Evolutionary conservation across 1,140 invertebrate genomes (phyloP).

Genomic region (Diploscapter pachys): DNA sequence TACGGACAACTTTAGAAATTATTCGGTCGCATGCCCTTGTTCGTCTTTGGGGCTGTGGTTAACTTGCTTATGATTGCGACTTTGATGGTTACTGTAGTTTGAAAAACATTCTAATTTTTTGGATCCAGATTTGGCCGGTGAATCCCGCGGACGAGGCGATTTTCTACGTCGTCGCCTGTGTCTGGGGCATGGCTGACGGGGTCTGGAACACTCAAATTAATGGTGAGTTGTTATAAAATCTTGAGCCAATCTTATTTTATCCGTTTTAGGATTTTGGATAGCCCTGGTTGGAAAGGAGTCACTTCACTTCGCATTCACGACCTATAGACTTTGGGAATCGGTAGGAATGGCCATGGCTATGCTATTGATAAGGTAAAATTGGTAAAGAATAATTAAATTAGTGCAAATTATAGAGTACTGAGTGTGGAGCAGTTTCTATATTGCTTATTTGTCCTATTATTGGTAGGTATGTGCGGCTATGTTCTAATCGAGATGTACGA

Average conservation of each 20-base stretch:
- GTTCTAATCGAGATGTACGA: constrained; percentile 25
- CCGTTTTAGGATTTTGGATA: constrained; percentile 76
- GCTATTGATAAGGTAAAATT: constrained; percentile 1
- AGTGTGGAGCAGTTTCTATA: constrained; percentile 85
- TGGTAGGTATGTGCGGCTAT: constrained; percentile 72
- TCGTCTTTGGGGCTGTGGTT: constrained; percentile 73
- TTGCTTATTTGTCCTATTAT: constrained; percentile 75
- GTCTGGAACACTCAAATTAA: constrained; percentile 98
- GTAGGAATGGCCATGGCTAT: constrained; percentile 81
- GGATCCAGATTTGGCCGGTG: constrained; percentile 72
- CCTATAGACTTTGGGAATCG: constrained; percentile 89
- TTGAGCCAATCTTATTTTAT: neutral
- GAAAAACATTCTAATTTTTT: neutral
- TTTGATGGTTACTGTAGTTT: constrained; percentile 63
- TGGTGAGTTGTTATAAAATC: constrained; percentile 66
- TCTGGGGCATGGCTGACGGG: constrained; percentile 93
- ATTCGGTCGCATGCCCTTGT: constrained; percentile 80
- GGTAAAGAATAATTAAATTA: constrained; percentile 56
- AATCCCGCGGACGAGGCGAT: constrained; percentile 73
- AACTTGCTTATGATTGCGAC: constrained; percentile 74
- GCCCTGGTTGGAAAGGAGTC: constrained; percentile 79
- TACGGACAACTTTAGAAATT: constrained; percentile 65
- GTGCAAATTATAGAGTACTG: constrained; percentile 79
- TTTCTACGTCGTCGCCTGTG: constrained; percentile 83
- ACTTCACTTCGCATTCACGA: constrained; percentile 92